Evolutionary conservation across 1,140 invertebrate species (phyloP), one percentile per base, ranked within the genome.

Genomic region (Chironomus tepperi): DNA sequence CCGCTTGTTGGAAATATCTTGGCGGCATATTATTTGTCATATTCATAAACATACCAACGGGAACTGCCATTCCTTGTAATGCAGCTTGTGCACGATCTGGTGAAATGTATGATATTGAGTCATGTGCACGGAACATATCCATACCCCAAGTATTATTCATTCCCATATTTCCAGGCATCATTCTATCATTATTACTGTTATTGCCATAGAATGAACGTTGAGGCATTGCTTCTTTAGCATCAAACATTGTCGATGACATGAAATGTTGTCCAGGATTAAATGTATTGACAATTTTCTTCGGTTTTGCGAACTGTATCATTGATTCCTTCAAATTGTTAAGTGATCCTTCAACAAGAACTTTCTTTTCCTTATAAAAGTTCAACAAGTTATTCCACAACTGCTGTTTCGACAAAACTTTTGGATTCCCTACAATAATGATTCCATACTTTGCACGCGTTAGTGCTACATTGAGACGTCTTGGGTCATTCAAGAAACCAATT

Each of bases 341-440:
- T 0, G 98, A 97, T 0, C 98, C 98, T 85, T 99, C 98, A 0
- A 99, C 97, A 3, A 99, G 84, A 42, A 98, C 95, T 80, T 96
- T 95, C 77, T 98, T 94, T 80, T 99, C 97, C 80, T 99, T 99
- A 85, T 98, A 99, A 80, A 98, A 98, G 47, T 93, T 95, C 19
- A 99, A 84, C 75, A 99, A 84, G 81, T 99, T 96, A 83, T 99
- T 98, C 98, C 98, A 99, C 0, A 99, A 84, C 0, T 95, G 94
- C 85, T 99, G 97, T 83, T 98, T 98, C 0, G 97, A 96, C 0
- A 99, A 85, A 8, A 99, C 96, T 84, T 99, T 99, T 0, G 98
- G 97, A 84, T 99, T 99, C 70, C 98, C 98, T 74, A 99, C 95
- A 77, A 99, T 96, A 70, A 99, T 98, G 21, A 99, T 92, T 15